Percentiles rank a stretch among this genome's conserved stretches.
Evolutionary conservation across 1,140 invertebrate species (phyloP).

Genomic region (Nilaparvata lugens): DNA sequence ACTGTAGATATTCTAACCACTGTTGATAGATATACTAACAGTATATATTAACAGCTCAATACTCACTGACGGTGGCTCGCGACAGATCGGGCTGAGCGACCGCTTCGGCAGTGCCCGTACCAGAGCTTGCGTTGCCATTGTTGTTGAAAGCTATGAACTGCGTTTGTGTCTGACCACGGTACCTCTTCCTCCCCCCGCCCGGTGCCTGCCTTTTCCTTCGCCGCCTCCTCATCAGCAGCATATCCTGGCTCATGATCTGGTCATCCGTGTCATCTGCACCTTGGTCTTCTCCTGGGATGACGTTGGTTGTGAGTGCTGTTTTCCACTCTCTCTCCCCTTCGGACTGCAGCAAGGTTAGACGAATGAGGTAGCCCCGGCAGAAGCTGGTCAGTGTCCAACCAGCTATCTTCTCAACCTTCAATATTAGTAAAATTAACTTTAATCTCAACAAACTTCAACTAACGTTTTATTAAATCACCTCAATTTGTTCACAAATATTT

Average conservation of each 20-base stretch:
- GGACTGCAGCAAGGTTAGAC: neutral
- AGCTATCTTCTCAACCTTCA: neutral
- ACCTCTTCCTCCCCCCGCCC: slow-evolving; percentile 22
- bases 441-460: too few species aligned
- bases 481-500: too few species aligned
- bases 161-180: slow-evolving; percentile 68
- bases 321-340: neutral
- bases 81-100: slow-evolving; percentile 60
- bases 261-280: neutral
- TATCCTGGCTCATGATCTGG: neutral
- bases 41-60: too few species aligned
- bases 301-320: neutral
- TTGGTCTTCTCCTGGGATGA: neutral
- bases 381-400: slow-evolving; percentile 7
- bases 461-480: too few species aligned
- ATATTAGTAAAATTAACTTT: too few species aligned
- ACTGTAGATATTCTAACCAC: too few species aligned
- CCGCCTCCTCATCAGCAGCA: neutral
- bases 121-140: slow-evolving; percentile 42
- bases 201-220: neutral
- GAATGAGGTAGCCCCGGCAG: neutral
- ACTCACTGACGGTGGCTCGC: slow-evolving; percentile 66
- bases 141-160: slow-evolving; percentile 58
- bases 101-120: slow-evolving; percentile 67
- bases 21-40: too few species aligned